Percentiles rank a stretch among this genome's conserved stretches.
These are phyloP conservation scores for Hydrolagus affinis DNA, from an alignment of 2,113 vertebrate genomes.

Conservation along the genomic window DNA sequence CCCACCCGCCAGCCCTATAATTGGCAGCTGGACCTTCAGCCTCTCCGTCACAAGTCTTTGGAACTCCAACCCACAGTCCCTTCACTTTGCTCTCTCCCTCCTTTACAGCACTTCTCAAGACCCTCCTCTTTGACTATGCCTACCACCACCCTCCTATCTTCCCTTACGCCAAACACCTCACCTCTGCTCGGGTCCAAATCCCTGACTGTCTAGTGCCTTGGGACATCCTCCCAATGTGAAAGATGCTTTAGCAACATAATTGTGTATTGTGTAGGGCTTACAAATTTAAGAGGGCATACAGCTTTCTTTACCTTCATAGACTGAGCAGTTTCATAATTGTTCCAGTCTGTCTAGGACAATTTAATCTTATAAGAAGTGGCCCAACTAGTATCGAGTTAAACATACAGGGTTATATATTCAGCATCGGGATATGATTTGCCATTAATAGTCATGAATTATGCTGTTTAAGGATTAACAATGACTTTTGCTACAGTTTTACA, in stretches of 20 bases:
- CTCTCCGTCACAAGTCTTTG: too few species aligned
- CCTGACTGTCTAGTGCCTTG: too few species aligned
- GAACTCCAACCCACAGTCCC: too few species aligned
- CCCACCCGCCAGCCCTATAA: too few species aligned
- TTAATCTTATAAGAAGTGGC: neutral
- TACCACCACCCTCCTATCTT: too few species aligned
- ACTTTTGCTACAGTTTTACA: neutral
- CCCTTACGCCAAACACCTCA: too few species aligned
- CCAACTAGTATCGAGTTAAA: neutral
- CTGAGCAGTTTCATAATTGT: neutral
- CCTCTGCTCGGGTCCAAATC: too few species aligned
- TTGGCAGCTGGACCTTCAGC: too few species aligned
- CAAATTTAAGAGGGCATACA: neutral
- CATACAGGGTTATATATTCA: neutral
- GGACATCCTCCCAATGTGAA: too few species aligned
- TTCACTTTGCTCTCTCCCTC: too few species aligned
- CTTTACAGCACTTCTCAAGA: too few species aligned
- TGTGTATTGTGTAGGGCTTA: neutral
- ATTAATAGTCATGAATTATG: neutral
- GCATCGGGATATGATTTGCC: neutral
- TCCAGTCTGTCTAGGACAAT: neutral
- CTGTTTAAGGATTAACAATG: neutral
- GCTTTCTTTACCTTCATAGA: neutral
- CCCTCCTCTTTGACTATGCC: too few species aligned
- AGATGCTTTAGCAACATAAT: neutral